Conservation (phyloP, 2,797 vertebrate species). For the Pseudopleuronectes americanus region DNA sequence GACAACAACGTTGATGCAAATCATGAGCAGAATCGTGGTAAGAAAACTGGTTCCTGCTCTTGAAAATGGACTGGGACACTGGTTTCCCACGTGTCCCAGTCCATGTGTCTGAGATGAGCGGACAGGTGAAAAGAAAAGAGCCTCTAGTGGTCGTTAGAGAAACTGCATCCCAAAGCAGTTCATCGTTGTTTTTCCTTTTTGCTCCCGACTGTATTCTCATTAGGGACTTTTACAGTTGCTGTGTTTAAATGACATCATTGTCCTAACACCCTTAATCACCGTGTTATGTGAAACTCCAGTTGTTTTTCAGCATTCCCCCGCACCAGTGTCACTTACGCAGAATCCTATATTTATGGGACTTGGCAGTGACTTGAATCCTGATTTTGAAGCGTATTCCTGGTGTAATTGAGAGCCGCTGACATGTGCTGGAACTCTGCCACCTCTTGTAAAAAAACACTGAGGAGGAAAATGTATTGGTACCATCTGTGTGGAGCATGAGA, state of each 20-base stretch:
- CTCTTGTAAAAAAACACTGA: slow-evolving; percentile 46
- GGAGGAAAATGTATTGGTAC: slow-evolving; percentile 40
- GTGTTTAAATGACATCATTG: slow-evolving; percentile 7
- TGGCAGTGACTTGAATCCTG: slow-evolving; percentile 3
- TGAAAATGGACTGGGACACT: too few relatives aligned
- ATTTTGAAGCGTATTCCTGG: slow-evolving; percentile 24
- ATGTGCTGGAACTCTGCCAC: slow-evolving; percentile 53
- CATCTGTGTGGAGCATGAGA: slow-evolving; percentile 57
- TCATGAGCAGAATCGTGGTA: too few relatives aligned
- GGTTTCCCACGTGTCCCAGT: too few relatives aligned
- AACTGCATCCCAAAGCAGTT: neutral
- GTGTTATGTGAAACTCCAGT: neutral
- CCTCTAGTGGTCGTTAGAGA: too few relatives aligned
- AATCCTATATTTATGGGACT: slow-evolving; percentile 20
- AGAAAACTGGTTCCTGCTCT: too few relatives aligned
- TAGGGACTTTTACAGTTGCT: neutral
- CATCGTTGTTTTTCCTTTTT: neutral
- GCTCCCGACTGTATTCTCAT: neutral
- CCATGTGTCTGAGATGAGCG: too few relatives aligned
- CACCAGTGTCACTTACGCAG: slow-evolving; percentile 28
- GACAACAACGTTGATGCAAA: too few relatives aligned
- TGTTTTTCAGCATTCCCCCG: neutral
- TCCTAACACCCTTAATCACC: neutral
- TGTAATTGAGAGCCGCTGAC: slow-evolving; percentile 62
- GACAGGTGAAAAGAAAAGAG: too few relatives aligned